phyloP scores from a whole-genome alignment of 2,888 invertebrate genomes.

The Microctonus brassicae region DNA sequence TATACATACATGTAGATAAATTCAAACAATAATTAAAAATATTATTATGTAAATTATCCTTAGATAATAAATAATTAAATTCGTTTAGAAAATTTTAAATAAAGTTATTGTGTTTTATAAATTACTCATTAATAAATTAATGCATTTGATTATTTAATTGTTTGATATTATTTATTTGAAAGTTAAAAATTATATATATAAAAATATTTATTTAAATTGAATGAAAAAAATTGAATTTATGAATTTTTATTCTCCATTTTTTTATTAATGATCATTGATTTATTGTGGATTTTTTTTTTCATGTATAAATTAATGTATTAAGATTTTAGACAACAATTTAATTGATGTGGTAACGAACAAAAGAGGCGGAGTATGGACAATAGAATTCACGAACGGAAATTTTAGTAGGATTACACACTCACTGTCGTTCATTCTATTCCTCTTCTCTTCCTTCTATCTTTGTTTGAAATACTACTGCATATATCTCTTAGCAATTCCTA shows the following conservation, averaged over 20 bases:
- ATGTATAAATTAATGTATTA: not conserved
- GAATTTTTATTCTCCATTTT: no score
- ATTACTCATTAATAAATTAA: no score
- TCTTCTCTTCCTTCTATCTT: not conserved
- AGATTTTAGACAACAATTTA: not conserved
- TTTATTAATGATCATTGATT: no score
- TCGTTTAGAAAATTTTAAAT: no score
- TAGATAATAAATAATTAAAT: no score
- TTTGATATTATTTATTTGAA: no score
- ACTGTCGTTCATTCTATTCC: not conserved
- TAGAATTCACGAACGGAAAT: not conserved
- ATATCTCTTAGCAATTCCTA: slow-evolving; percentile 8
- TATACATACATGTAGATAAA: no score
- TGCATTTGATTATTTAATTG: no score
- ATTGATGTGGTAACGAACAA: not conserved
- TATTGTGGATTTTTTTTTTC: no score
- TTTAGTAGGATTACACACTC: not conserved
- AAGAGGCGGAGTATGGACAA: not conserved
- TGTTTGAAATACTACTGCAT: not conserved
- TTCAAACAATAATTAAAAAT: not conserved
- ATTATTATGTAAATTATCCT: not conserved
- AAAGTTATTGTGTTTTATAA: no score
- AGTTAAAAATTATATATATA: no score
- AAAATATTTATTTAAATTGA: not conserved
- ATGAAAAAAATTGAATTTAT: no score